Percentiles rank a stretch among this genome's conserved stretches.
phyloP scores from a whole-genome alignment of 2,113 vertebrate genomes.

The Climacteris rufus region DNA sequence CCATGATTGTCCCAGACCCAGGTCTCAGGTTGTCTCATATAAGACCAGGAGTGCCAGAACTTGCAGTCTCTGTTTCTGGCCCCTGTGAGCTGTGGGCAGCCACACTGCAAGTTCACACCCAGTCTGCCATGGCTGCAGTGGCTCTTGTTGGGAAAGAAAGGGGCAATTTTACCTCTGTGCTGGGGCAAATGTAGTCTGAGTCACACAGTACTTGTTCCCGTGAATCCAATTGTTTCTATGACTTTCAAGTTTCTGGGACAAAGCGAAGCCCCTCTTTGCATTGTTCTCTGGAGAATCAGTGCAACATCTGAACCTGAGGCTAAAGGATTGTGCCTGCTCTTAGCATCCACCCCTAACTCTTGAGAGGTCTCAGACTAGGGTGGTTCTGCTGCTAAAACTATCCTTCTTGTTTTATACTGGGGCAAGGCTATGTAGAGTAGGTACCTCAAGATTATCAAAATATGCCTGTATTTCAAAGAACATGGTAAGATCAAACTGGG shows the following conservation, averaged over 20 bases:
- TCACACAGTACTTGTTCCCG: neutral
- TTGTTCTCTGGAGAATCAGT: neutral
- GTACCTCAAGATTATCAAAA: neutral
- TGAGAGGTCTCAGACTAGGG: neutral
- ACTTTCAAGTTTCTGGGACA: neutral
- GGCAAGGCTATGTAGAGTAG: neutral
- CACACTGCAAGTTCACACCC: fast-evolving
- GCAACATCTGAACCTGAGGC: neutral
- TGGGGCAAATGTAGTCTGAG: neutral
- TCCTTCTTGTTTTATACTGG: neutral
- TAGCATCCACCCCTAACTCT: neutral
- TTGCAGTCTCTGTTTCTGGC: neutral
- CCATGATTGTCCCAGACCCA: neutral
- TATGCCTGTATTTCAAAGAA: neutral
- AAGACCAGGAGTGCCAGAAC: neutral
- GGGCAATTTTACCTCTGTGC: neutral
- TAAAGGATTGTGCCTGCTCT: neutral
- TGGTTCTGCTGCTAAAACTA: neutral
- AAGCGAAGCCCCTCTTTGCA: fast-evolving
- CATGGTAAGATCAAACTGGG: neutral
- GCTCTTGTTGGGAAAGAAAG: neutral
- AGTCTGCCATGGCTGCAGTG: neutral
- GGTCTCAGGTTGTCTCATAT: neutral
- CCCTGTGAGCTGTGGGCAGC: neutral
- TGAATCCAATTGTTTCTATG: neutral